Base-by-base conservation (phyloP, 2,797 vertebrate species). In the Chiropotes sagulatus region DNA sequence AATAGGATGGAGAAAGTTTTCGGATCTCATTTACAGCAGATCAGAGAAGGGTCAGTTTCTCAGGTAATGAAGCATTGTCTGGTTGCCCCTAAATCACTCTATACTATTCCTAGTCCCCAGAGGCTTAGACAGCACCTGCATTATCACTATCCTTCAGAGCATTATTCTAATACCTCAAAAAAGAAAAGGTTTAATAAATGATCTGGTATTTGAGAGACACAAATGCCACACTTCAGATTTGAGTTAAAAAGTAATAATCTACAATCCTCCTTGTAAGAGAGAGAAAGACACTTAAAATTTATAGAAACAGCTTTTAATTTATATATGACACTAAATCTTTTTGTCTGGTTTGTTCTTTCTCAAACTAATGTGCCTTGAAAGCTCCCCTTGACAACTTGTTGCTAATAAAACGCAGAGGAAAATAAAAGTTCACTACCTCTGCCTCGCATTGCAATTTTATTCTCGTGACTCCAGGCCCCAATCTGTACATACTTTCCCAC, bases 1-100 rank as follows among this genome's bases (percentile, higher is more conserved):
- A 97, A 98, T 97, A 97, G 98, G 88, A 96, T 95, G 94, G 97
- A 97, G 97, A 97, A 97, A 97, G 96, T 97, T 97, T 97, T 97
- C 97, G 92, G 98, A 97, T 97, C 97, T 97, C 97, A 94, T 97
- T 98, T 97, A 92, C 79, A 97, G 96, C 96, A 97, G 96, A 96
- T 93, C 83, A 2, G 87, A 97, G 93, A 98, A 97, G 95, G 98
- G 97, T 98, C 98, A 97, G 97, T 96, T 97, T 97, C 91, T 94
- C 1, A 28, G 28, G 92, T 58, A 48, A 97, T 97, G 96, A 98
- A 84, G 91, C 95, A 85, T 73, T 96, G 54, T 88, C 50, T 92
- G 33, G 72, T 80, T 97, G 96, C 94, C 94, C 84, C 36, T 46
- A 90, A 97, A 94, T 91, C 93, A 79, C 6, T 52, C 70, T 84